Base-by-base conservation (phyloP, 2,113 vertebrate genomes). In the Equus przewalskii region DNA sequence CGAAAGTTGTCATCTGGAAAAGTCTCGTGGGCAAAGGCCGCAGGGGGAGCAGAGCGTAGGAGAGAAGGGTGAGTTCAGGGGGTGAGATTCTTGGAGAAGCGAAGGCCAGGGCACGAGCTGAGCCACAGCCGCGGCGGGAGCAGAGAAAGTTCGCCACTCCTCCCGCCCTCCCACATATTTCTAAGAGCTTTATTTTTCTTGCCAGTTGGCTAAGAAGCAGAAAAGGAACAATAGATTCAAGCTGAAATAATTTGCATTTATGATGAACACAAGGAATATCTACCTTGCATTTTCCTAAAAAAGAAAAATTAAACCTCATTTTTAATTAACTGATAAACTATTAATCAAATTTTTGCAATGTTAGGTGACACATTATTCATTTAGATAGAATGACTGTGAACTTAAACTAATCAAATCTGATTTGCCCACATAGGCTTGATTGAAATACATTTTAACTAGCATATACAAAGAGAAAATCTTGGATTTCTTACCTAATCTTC, bases 311-410 rank as follows among this genome's bases (percentile, higher is more conserved):
- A 99, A 99, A 98, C 98, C 98, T 98, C 97, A 97, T 98, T 99
- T 99, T 99, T 99, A 99, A 99, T 99, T 99, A 99, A 99, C 99
- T 99, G 99, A 99, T 99, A 99, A 99, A 99, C 99, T 99, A 99
- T 99, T 99, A 99, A 99, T 99, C 99, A 99, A 99, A 99, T 99
- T 99, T 99, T 98, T 99, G 99, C 99, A 99, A 99, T 99, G 99
- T 99, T 99, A 99, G 99, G 99, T 99, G 99, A 99, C 99, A 99
- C 99, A 99, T 99, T 99, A 99, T 99, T 99, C 99, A 99, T 99
- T 99, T 99, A 99, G 99, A 99, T 99, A 99, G 99, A 99, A 99
- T 99, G 99, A 98, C 99, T 99, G 98, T 99, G 99, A 99, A 99
- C 99, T 99, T 99, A 99, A 99, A 99, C 99, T 99, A 99, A 99